Conservation (phyloP, 2,888 invertebrate genomes). For the Pteria penguin region DNA sequence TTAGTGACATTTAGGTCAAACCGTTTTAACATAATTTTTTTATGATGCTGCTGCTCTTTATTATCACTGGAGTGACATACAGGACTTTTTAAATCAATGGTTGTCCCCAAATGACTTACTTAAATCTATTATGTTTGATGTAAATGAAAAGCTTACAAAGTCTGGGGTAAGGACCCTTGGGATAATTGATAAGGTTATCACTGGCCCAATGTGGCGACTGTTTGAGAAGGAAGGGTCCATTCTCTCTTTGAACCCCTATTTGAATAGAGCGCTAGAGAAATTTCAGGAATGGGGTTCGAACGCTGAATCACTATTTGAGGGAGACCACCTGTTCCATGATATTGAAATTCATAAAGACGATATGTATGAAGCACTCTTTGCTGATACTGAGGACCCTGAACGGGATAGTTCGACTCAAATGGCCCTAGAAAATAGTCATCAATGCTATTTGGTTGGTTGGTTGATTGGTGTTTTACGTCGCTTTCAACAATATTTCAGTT, state of each 20-base stretch:
- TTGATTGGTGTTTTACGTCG: too few species aligned
- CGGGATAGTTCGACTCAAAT: slow-evolving; percentile 37
- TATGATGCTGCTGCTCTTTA: slow-evolving; percentile 25
- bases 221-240: slow-evolving; percentile 1
- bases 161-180: slow-evolving; percentile 23
- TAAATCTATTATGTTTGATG: slow-evolving; percentile 17
- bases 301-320: neutral
- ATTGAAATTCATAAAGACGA: slow-evolving; percentile 26
- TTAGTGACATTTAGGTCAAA: slow-evolving; percentile 31
- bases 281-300: neutral
- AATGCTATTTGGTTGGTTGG: slow-evolving; percentile 31
- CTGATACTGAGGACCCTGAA: slow-evolving; percentile 4
- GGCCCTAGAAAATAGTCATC: slow-evolving; percentile 28
- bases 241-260: slow-evolving; percentile 14
- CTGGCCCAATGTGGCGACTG: slow-evolving; percentile 27
- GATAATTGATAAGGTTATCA: slow-evolving; percentile 33
- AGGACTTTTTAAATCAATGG: slow-evolving; percentile 25
- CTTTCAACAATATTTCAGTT: too few species aligned
- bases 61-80: slow-evolving; percentile 24
- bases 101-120: slow-evolving; percentile 28
- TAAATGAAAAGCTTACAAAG: slow-evolving; percentile 14
- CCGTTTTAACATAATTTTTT: slow-evolving; percentile 27
- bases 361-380: slow-evolving; percentile 29
- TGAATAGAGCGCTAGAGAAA: neutral
- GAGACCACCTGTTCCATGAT: slow-evolving; percentile 12